Percentiles rank a stretch among this genome's conserved stretches.
These are phyloP conservation scores for Leptopilina drosophilae DNA, from an alignment of 2,888 invertebrate genomes.

Conservation along the genomic window DNA sequence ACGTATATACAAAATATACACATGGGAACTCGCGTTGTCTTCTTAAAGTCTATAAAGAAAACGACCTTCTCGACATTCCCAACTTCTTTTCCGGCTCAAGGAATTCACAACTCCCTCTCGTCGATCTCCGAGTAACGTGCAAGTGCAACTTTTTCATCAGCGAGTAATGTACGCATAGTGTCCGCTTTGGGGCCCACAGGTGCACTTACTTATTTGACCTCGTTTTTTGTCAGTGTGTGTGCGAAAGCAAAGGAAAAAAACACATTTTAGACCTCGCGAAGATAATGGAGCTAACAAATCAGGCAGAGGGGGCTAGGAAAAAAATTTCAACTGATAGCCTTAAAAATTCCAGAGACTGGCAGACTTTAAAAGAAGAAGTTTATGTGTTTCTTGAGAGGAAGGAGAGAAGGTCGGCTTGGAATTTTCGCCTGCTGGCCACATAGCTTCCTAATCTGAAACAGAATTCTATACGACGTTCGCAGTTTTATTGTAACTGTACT, in stretches of 20 bases:
- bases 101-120: slow-evolving; percentile 34
- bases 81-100: slow-evolving; percentile 36
- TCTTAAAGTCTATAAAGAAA: slow-evolving; percentile 27
- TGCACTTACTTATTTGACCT: slow-evolving; percentile 31
- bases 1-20: not conserved
- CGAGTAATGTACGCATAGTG: no score
- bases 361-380: slow-evolving; percentile 14
- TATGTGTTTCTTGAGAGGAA: not conserved
- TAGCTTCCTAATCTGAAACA: not conserved
- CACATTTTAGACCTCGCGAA: no score
- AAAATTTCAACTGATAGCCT: slow-evolving; percentile 17
- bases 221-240: not conserved
- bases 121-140: slow-evolving; percentile 19
- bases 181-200: slow-evolving; percentile 23
- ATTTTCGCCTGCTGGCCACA: not conserved
- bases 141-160: slow-evolving; percentile 21
- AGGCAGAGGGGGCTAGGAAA: slow-evolving; percentile 14
- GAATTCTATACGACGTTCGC: not conserved
- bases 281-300: slow-evolving; percentile 36
- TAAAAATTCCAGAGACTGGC: slow-evolving; percentile 6
- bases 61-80: slow-evolving; percentile 40
- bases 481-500: no score
- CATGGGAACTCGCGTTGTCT: slow-evolving; percentile 17
- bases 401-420: not conserved
- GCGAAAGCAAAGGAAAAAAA: no score